Percentiles rank a stretch among this genome's conserved stretches.
phyloP scores from a whole-genome alignment of 2,113 vertebrate genomes.

The Lagopus leucura region DNA sequence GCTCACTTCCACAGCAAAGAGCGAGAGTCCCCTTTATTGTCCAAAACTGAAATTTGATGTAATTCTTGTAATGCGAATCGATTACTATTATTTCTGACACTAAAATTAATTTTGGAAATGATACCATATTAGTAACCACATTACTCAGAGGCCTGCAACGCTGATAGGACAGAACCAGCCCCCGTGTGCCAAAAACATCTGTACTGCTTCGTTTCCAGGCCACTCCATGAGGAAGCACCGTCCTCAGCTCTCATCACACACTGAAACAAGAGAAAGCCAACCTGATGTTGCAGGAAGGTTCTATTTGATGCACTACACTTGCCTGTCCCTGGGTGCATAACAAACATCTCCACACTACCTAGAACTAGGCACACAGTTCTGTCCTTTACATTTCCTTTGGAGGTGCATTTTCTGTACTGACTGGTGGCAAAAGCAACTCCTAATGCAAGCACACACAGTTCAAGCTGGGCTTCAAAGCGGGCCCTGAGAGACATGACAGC shows the following conservation, averaged over 20 bases:
- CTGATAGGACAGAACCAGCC: neutral
- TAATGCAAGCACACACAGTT: neutral
- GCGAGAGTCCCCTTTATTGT: neutral
- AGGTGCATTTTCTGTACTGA: neutral
- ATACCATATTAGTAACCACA: neutral
- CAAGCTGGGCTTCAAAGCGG: neutral
- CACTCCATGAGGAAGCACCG: neutral
- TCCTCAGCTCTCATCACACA: neutral
- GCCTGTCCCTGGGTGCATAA: neutral
- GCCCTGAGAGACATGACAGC: neutral
- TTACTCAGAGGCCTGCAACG: neutral
- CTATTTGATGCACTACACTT: neutral
- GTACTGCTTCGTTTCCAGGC: rapidly evolving
- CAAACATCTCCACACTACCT: neutral
- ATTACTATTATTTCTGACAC: neutral
- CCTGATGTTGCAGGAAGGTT: neutral
- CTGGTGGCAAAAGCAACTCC: neutral
- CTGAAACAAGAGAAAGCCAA: neutral
- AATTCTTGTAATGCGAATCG: neutral
- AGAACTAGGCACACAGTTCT: neutral
- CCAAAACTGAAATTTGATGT: neutral
- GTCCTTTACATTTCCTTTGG: neutral
- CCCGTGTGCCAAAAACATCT: neutral
- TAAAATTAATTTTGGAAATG: neutral
- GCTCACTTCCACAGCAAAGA: neutral